A percentile compares a stretch with the other conserved stretches of the same genome.
phyloP scores from a whole-genome alignment of 2,888 invertebrate species.

The Phania funesta region DNA sequence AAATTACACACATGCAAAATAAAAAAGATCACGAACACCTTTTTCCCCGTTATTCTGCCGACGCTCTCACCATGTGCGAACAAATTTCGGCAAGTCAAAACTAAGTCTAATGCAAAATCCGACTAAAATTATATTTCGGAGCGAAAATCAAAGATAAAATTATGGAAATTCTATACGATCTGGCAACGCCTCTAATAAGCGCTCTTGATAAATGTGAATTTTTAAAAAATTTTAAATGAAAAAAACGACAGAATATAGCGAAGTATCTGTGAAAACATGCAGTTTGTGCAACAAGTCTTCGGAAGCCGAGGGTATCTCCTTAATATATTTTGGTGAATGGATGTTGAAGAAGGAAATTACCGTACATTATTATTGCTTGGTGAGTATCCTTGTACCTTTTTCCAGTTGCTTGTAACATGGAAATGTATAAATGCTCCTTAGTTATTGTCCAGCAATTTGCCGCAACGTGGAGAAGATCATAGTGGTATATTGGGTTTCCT shows the following conservation, averaged over 20 bases:
- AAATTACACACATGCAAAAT: too few species aligned
- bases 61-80: too few species aligned
- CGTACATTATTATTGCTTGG: slow-evolving; percentile 77
- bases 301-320: slow-evolving; percentile 53
- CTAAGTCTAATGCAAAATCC: too few species aligned
- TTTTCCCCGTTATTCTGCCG: too few species aligned
- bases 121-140: too few species aligned
- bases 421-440: slow-evolving; percentile 72
- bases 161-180: too few species aligned
- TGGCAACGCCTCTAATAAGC: too few species aligned
- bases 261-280: slow-evolving; percentile 31
- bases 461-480: slow-evolving; percentile 85
- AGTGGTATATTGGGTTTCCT: slow-evolving; percentile 90
- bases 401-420: neutral
- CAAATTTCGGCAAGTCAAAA: too few species aligned
- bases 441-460: slow-evolving; percentile 86
- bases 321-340: slow-evolving; percentile 74
- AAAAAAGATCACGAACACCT: too few species aligned
- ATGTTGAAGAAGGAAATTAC: slow-evolving; percentile 70
- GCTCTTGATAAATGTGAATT: too few species aligned
- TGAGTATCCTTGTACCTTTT: slow-evolving; percentile 60
- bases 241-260: neutral
- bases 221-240: neutral
- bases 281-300: slow-evolving; percentile 42
- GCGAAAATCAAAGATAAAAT: too few species aligned